Percentiles rank a stretch among this genome's conserved stretches.
Conservation (phyloP, 1,140 invertebrate genomes). For the Zaprionus capensis region DNA sequence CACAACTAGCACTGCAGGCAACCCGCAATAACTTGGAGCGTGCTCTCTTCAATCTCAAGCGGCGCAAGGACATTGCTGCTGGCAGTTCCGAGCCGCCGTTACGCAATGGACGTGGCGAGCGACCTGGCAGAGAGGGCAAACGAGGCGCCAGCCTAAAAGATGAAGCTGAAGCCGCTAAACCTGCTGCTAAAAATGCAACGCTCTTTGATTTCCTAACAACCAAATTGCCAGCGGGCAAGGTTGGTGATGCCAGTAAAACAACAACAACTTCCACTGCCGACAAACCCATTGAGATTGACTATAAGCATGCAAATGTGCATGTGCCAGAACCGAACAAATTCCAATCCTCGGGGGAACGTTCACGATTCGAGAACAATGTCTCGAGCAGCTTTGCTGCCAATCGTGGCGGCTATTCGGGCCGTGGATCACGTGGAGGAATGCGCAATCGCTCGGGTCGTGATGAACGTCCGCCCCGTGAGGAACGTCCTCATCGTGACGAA, state of each 20-base stretch:
- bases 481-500: background rate
- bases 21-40: slow-evolving; percentile 90
- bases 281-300: slow-evolving; percentile 25
- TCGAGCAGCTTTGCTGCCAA: slow-evolving; percentile 82
- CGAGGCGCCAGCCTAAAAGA: slow-evolving; percentile 86
- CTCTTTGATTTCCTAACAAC: slow-evolving; percentile 95
- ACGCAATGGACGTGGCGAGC: slow-evolving; percentile 83
- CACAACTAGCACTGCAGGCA: slow-evolving; percentile 89
- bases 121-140: slow-evolving; percentile 60
- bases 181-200: slow-evolving; percentile 91
- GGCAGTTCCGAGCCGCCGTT: slow-evolving; percentile 67
- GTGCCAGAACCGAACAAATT: slow-evolving; percentile 34
- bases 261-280: slow-evolving; percentile 83
- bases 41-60: slow-evolving; percentile 89
- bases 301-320: slow-evolving; percentile 13
- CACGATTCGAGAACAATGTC: slow-evolving; percentile 81
- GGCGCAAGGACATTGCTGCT: slow-evolving; percentile 84
- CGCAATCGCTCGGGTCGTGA: slow-evolving; percentile 52
- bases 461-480: slow-evolving; percentile 46
- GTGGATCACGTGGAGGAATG: slow-evolving; percentile 41
- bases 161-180: slow-evolving; percentile 87
- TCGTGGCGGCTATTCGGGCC: slow-evolving; percentile 53
- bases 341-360: slow-evolving; percentile 29
- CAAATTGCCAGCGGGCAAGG: slow-evolving; percentile 85
- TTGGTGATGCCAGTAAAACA: slow-evolving; percentile 74